These are phyloP conservation scores for Corella eumyota DNA, from an alignment of 23 tunicate genomes.

Conservation along the genomic window DNA sequence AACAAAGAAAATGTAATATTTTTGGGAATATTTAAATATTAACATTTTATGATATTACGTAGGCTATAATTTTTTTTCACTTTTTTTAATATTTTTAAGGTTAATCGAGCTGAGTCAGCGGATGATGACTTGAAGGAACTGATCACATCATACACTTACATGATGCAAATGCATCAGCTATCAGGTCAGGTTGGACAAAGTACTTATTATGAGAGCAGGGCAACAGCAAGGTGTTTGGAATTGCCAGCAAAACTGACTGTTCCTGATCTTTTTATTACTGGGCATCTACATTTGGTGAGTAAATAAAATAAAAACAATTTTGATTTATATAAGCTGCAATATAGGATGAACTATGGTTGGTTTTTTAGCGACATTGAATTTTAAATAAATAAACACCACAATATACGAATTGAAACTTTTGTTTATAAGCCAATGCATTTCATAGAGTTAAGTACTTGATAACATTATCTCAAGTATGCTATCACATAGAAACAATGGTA, in stretches of 20 bases:
- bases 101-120: conserved; percentile 74
- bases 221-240: conserved; percentile 35
- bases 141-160: conserved; percentile 72
- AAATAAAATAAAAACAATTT: background rate
- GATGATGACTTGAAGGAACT: conserved; percentile 60
- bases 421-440: no score
- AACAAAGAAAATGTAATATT: no score
- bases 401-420: no score
- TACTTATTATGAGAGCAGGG: conserved; percentile 48
- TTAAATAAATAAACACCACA: no score
- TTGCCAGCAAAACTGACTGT: conserved; percentile 32
- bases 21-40: no score
- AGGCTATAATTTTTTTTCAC: background rate
- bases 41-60: background rate
- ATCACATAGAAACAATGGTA: no score
- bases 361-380: no score
- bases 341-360: no score
- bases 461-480: no score
- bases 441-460: no score
- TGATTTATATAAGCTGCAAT: no score
- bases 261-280: conserved; percentile 52
- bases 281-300: conserved; percentile 80
- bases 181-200: conserved; percentile 43
- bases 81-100: conserved; percentile 12
- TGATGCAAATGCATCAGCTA: conserved; percentile 59